Conservation (phyloP, 2,113 vertebrate genomes). For the Malurus alboscapulatus region DNA sequence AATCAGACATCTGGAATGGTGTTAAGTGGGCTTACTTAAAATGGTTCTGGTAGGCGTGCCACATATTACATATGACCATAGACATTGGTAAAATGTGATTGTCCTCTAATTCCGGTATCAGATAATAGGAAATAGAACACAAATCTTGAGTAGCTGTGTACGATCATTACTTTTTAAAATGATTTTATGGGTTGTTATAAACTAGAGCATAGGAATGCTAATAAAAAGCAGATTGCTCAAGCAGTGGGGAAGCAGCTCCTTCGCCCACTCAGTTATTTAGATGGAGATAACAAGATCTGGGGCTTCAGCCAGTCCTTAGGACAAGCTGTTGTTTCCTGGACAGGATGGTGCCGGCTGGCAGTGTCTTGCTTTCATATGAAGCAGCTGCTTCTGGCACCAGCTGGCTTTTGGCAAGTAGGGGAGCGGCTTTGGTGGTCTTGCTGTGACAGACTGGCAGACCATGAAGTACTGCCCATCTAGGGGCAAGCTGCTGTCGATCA, state of each 20-base stretch:
- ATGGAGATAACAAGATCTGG: not conserved
- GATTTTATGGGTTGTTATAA: not conserved
- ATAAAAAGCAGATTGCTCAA: not conserved
- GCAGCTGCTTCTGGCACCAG: not conserved
- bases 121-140: not conserved
- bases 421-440: not conserved
- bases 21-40: not conserved
- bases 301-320: not conserved
- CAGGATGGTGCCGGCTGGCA: rapidly evolving
- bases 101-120: not conserved
- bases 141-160: not conserved
- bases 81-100: not conserved
- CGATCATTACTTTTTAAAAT: not conserved
- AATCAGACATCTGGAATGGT: not conserved
- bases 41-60: not conserved
- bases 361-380: not conserved
- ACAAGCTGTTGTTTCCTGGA: not conserved
- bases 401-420: not conserved
- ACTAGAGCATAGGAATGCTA: not conserved
- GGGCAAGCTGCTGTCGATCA: not conserved
- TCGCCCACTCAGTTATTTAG: not conserved
- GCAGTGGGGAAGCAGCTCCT: not conserved
- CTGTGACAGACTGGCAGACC: not conserved
- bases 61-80: not conserved
- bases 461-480: rapidly evolving